Evolutionary conservation across 1,140 invertebrate genomes (phyloP).

Genomic region (Papilio helenus): DNA sequence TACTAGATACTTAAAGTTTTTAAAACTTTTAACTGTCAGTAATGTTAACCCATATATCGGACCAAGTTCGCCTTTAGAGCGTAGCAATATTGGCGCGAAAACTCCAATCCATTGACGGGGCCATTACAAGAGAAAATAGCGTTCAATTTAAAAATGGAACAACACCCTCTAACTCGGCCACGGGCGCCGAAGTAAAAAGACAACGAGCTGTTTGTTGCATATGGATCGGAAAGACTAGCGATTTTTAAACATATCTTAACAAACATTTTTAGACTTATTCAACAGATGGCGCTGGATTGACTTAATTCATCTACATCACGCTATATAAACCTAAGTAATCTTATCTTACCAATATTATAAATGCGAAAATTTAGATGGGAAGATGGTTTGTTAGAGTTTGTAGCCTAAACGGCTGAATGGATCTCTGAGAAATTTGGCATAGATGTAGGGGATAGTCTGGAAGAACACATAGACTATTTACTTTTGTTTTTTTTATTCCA

Average conservation of each 20-base stretch:
- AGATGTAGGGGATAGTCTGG: too few relatives aligned
- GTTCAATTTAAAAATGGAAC: slow-evolving; percentile 72
- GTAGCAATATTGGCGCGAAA: slow-evolving; percentile 48
- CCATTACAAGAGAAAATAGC: slow-evolving; percentile 62
- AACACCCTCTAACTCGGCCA: slow-evolving; percentile 79
- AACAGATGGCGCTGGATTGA: neutral
- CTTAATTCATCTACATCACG: neutral
- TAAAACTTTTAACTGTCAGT: neutral
- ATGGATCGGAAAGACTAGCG: neutral
- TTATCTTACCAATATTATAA: too few relatives aligned
- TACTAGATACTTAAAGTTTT: neutral
- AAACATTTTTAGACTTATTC: slow-evolving; percentile 31
- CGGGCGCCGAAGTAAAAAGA: slow-evolving; percentile 73
- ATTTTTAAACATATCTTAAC: neutral
- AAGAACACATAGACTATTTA: too few relatives aligned
- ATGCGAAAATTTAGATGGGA: too few relatives aligned
- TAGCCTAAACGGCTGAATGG: too few relatives aligned
- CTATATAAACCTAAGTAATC: neutral
- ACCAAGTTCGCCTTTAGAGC: slow-evolving; percentile 26
- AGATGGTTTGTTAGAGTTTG: too few relatives aligned
- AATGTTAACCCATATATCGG: neutral
- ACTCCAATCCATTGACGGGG: slow-evolving; percentile 58
- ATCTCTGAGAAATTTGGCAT: too few relatives aligned
- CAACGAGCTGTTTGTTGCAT: slow-evolving; percentile 42
- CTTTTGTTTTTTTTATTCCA: too few relatives aligned